Evolutionary conservation across 2,797 vertebrate species (phyloP).

Genomic region (Choloepus didactylus): DNA sequence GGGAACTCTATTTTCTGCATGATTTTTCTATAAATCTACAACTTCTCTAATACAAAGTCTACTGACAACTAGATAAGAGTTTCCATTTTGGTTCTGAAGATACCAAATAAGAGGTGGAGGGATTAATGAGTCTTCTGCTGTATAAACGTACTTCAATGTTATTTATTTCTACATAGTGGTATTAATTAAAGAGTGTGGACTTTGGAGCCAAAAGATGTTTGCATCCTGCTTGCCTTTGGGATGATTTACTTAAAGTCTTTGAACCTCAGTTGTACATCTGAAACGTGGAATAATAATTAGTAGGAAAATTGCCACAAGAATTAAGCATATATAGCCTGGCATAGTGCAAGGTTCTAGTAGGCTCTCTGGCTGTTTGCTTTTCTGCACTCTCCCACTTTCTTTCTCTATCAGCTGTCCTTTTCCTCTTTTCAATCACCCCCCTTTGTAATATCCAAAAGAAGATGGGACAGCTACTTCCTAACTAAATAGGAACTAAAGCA

Average conservation of each 20-base stretch:
- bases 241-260: constrained; percentile 10
- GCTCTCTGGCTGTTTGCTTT: background rate
- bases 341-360: background rate
- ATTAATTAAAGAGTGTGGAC: background rate
- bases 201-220: background rate
- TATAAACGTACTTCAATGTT: background rate
- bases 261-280: constrained; percentile 18
- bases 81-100: background rate
- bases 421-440: background rate
- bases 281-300: constrained; percentile 1
- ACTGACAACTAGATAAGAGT: background rate
- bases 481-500: background rate
- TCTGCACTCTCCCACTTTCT: background rate
- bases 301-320: background rate
- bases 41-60: background rate
- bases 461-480: background rate
- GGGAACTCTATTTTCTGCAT: too few relatives aligned
- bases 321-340: background rate
- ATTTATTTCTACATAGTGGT: background rate
- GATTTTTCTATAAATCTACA: too few relatives aligned
- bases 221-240: background rate
- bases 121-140: background rate
- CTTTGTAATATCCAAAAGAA: background rate
- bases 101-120: background rate
- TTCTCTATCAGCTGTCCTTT: background rate